These are phyloP conservation scores for Australoheros scitulus DNA, from an alignment of 2,113 vertebrate genomes.

Conservation along the genomic window DNA sequence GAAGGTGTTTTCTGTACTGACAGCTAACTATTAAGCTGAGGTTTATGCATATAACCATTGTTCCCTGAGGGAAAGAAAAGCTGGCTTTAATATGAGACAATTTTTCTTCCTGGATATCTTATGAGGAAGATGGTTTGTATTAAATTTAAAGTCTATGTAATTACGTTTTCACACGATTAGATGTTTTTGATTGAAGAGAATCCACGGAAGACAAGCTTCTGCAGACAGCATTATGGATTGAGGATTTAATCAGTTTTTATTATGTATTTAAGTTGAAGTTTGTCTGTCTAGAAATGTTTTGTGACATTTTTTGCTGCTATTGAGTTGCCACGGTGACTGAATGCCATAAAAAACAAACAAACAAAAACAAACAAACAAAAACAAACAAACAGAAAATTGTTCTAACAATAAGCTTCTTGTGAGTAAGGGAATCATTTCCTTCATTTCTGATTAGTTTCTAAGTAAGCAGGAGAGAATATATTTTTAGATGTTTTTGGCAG, in stretches of 20 bases:
- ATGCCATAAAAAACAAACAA: background rate
- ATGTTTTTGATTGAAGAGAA: background rate
- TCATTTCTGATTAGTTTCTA: background rate
- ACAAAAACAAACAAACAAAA: no score
- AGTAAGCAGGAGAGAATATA: background rate
- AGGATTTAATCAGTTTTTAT: slow-evolving; percentile 5
- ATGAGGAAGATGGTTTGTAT: background rate
- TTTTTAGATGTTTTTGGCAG: background rate
- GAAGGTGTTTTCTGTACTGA: background rate
- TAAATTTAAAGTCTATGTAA: background rate
- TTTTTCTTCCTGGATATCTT: background rate
- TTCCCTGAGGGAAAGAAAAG: background rate
- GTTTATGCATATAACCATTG: background rate
- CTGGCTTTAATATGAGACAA: background rate
- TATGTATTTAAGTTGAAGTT: background rate
- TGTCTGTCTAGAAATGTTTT: background rate
- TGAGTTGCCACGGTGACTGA: no score
- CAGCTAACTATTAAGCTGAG: background rate
- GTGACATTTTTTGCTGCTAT: background rate
- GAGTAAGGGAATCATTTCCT: background rate
- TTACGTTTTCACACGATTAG: background rate
- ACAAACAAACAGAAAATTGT: background rate
- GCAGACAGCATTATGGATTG: background rate
- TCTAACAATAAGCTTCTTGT: background rate
- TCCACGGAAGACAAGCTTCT: background rate